Conservation (phyloP, 1,140 invertebrate species). For the Leptinotarsa defecta region DNA sequence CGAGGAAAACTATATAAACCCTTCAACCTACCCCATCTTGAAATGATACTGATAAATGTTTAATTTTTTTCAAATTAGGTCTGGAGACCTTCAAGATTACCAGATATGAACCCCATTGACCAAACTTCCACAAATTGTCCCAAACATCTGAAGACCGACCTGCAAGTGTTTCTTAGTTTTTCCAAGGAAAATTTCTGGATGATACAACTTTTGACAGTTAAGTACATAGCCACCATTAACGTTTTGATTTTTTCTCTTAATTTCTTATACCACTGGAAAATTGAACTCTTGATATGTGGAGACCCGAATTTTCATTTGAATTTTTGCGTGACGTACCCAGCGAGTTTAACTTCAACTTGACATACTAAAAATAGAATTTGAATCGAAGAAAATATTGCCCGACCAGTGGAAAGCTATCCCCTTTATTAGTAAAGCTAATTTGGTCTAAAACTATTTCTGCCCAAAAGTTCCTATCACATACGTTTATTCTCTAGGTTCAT, state of each 20-base stretch:
- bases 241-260: background rate
- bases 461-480: slow-evolving; percentile 8
- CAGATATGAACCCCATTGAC: too few species aligned
- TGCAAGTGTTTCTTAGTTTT: background rate
- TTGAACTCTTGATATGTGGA: background rate
- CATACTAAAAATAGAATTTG: background rate
- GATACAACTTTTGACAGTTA: slow-evolving; percentile 8
- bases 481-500: background rate
- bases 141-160: too few species aligned
- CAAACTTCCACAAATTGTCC: too few species aligned
- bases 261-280: background rate
- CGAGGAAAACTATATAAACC: too few species aligned
- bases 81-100: too few species aligned
- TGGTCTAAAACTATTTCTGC: slow-evolving; percentile 6
- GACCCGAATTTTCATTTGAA: background rate
- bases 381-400: background rate
- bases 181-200: slow-evolving; percentile 6
- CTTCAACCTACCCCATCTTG: too few species aligned
- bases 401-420: background rate
- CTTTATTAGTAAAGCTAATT: background rate
- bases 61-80: too few species aligned
- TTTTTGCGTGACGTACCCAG: background rate
- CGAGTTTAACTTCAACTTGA: background rate
- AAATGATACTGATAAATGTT: too few species aligned
- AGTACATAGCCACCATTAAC: slow-evolving; percentile 3